phyloP scores from a whole-genome alignment of 2,113 vertebrate species.

The Neolamprologus tretocephalus region DNA sequence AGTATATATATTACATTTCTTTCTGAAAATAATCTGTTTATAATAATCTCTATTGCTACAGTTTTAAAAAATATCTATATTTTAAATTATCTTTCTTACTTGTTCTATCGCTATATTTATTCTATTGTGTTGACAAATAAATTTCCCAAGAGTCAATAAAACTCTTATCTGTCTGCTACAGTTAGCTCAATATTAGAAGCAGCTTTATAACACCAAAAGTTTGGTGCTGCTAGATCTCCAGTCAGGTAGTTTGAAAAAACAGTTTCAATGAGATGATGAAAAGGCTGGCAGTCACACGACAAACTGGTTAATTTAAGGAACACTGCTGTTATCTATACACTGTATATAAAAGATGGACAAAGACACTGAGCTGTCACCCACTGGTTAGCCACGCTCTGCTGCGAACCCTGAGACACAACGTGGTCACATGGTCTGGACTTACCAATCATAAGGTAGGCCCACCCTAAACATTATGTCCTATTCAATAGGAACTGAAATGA shows the following conservation, averaged over 20 bases:
- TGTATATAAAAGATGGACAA: background rate
- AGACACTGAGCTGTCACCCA: background rate
- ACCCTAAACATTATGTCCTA: background rate
- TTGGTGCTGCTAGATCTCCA: background rate
- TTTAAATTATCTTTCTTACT: background rate
- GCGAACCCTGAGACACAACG: background rate
- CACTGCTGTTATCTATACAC: background rate
- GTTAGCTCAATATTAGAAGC: background rate
- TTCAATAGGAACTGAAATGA: background rate
- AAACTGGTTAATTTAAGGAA: background rate
- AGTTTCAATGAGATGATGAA: background rate
- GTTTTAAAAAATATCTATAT: background rate
- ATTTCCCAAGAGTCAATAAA: background rate
- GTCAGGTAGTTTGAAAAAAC: background rate
- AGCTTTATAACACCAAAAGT: background rate
- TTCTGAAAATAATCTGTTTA: background rate
- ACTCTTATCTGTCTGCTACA: background rate
- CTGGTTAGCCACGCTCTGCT: background rate
- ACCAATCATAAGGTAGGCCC: background rate
- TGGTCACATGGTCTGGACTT: background rate
- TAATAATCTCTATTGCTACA: background rate
- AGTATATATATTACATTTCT: background rate
- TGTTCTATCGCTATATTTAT: background rate
- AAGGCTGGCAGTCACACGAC: background rate
- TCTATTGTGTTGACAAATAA: background rate